Percentiles rank a stretch among this genome's conserved stretches.
Conservation (phyloP, 2,888 invertebrate species). For the Pyrrhosoma nymphula region DNA sequence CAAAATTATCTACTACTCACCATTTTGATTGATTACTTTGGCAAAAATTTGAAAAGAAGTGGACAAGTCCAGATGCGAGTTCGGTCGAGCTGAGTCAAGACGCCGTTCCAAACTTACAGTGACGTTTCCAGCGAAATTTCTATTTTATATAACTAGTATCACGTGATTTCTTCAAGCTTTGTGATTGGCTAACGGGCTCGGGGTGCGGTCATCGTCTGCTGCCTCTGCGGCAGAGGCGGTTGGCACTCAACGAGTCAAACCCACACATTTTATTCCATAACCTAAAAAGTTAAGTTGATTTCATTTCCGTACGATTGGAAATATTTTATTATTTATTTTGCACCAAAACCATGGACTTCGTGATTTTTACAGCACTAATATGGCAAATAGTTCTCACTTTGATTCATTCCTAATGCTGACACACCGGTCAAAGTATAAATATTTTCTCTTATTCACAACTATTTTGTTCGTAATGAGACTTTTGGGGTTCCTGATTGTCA, state of each 20-base stretch:
- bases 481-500: no score
- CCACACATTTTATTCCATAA: not conserved
- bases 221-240: slow-evolving; percentile 61
- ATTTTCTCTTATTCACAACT: not conserved
- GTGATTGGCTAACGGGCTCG: not conserved
- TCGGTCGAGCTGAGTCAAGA: slow-evolving; percentile 52
- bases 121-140: slow-evolving; percentile 4
- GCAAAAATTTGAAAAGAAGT: not conserved
- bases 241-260: slow-evolving; percentile 42
- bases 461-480: not conserved
- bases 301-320: not conserved
- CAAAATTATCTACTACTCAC: not conserved
- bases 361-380: not conserved
- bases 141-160: slow-evolving; percentile 52
- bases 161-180: not conserved
- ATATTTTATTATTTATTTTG: not conserved
- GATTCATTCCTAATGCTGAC: slow-evolving; percentile 19
- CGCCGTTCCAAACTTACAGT: slow-evolving; percentile 56
- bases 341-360: not conserved
- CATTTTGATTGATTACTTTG: slow-evolving; percentile 40
- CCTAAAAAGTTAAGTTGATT: not conserved
- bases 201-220: slow-evolving; percentile 51
- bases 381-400: not conserved
- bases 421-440: slow-evolving; percentile 1
- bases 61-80: not conserved